Percentiles rank a stretch among this genome's conserved stretches.
Evolutionary conservation across 1,140 invertebrate genomes (phyloP).

Genomic region (Melitaea cinxia): DNA sequence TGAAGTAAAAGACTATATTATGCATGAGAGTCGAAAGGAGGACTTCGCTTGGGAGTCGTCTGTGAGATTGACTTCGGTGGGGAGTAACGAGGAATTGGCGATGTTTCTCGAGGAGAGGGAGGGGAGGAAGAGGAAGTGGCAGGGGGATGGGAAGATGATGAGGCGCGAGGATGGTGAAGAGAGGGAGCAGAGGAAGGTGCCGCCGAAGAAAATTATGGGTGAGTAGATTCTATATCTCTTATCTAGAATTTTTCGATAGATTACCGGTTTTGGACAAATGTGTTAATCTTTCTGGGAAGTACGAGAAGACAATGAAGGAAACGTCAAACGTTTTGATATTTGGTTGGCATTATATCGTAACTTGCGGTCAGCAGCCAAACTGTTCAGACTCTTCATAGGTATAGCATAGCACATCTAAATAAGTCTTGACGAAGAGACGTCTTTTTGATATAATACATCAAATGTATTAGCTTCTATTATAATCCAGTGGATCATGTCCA

Average conservation of each 20-base stretch:
- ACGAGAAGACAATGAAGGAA: too few species aligned
- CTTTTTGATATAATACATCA: too few species aligned
- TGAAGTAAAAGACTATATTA: constrained; percentile 61
- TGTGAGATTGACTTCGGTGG: constrained; percentile 61
- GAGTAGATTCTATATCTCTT: constrained; percentile 35
- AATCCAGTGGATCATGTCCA: too few species aligned
- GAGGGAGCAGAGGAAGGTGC: constrained; percentile 67
- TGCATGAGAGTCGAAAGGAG: constrained; percentile 67
- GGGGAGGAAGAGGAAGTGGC: constrained; percentile 69
- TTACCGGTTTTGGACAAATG: too few species aligned
- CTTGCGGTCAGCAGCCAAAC: too few species aligned
- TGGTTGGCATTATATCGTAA: too few species aligned
- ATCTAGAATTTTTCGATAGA: background rate
- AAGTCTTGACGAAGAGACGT: too few species aligned
- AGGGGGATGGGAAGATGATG: constrained; percentile 64
- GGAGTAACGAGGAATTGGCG: constrained; percentile 63
- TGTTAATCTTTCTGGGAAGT: too few species aligned
- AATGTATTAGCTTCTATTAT: too few species aligned
- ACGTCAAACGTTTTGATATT: too few species aligned
- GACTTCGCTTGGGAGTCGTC: constrained; percentile 69
- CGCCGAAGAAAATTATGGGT: constrained; percentile 75
- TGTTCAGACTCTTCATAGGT: too few species aligned
- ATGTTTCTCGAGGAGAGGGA: constrained; percentile 70
- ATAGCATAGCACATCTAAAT: too few species aligned
- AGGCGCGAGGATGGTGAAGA: constrained; percentile 62